A percentile compares a stretch with the other conserved stretches of the same genome.
These are phyloP conservation scores for Lathronympha strigana DNA, from an alignment of 2,888 invertebrate species.

Conservation along the genomic window DNA sequence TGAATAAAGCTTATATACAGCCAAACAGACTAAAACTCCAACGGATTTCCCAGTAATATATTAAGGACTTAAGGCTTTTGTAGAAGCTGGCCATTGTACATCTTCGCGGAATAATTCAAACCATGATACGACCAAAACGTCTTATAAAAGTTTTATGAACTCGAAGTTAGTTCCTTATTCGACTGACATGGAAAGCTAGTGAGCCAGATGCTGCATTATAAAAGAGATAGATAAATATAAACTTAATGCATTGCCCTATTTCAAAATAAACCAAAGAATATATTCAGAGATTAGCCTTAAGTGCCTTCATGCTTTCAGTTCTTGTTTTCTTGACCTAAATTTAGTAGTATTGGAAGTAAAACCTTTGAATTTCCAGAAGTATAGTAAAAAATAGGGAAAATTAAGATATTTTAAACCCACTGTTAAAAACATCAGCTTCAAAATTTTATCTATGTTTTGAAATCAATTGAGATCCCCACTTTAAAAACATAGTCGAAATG, in stretches of 20 bases:
- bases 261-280: constrained; percentile 1
- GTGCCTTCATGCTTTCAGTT: background rate
- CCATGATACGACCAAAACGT: constrained; percentile 19
- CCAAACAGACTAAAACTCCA: constrained; percentile 23
- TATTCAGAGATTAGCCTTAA: background rate
- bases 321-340: no score
- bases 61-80: constrained; percentile 38
- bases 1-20: constrained; percentile 32
- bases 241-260: constrained; percentile 10
- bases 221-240: constrained; percentile 12
- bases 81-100: constrained; percentile 39
- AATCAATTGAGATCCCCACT: no score
- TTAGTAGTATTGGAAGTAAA: no score
- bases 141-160: background rate
- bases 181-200: background rate
- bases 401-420: no score
- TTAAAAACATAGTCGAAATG: no score
- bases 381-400: no score
- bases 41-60: constrained; percentile 38
- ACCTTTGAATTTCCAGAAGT: no score
- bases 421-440: no score
- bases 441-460: no score
- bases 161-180: background rate
- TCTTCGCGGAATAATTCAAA: constrained; percentile 34
- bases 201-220: constrained; percentile 9